Evolutionary conservation across 2,797 vertebrate species (phyloP), one percentile per base, ranked within the genome.

Genomic region (Microctenopoma stevenorrisi): DNA sequence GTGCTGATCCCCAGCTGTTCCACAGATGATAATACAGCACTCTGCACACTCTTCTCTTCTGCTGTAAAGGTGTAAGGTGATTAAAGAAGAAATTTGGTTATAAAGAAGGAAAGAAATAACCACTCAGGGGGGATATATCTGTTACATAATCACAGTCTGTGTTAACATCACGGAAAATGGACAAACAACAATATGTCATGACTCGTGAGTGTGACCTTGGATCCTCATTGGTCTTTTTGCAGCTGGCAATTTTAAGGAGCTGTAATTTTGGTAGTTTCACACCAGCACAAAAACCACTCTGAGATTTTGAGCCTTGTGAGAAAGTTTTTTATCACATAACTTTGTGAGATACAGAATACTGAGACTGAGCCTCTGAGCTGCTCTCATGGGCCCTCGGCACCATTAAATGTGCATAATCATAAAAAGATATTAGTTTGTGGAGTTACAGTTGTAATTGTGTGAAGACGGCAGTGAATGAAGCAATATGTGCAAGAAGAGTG

Each of bases 1-100:
- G 91, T 92, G 86, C 93, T 84, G 82, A 98, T 79, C 59, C 97
- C 97, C 86, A 97, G 94, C 82, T 95, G 94, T 64, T 97, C 95
- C 79, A 96, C 85, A 58, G 93, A 78, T 28, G 96, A 94, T 82
- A 98, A 91, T 14, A 22, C 88, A 49, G 87, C 92, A 12, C 79
- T 90, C 81, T 88, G 88, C 71, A 93, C 78, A 64, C 84, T 91
- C 79, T 73, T 80, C 87, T 95, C 94, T 18, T 76, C 76, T 7
- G 83, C 96, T 96, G 84, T 83, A 91, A 91, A 90, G 88, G 28
- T 30, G 28, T 73, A 84, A 64, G 33, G 42, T 2, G 16, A 75
- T 81, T 68, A 68, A 68, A 82, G 65, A 71, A 18, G 33, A 76
- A 37, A 57, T 35, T 15, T 58, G 25, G 62, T 76, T 70, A 78